phyloP scores from a whole-genome alignment of 2,797 vertebrate species.

The Denticeps clupeoides region DNA sequence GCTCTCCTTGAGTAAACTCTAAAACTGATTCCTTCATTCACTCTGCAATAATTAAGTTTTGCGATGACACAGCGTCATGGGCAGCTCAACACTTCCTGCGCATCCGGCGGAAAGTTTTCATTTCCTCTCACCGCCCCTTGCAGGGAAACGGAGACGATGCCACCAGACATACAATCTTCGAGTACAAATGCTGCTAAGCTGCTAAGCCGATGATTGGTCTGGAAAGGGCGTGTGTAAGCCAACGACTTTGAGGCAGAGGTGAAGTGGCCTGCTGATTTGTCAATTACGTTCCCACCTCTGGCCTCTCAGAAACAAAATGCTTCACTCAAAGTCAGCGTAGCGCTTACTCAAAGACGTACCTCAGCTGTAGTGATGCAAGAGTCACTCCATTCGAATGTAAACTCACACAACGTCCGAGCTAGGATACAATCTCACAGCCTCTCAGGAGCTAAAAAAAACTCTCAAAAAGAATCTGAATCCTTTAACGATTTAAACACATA shows the following conservation, averaged over 20 bases:
- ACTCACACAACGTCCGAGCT: no score
- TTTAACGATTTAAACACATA: no score
- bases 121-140: conserved; percentile 41
- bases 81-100: conserved; percentile 47
- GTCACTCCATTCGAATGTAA: no score
- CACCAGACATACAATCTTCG: conserved; percentile 61
- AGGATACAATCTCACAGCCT: no score
- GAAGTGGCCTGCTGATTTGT: conserved; percentile 63
- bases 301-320: conserved; percentile 44
- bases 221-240: conserved; percentile 63
- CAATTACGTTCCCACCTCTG: conserved; percentile 61
- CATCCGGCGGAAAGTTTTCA: conserved; percentile 46
- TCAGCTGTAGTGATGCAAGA: conserved; percentile 42
- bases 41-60: conserved; percentile 46
- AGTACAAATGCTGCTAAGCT: conserved; percentile 70
- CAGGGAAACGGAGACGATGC: conserved; percentile 51
- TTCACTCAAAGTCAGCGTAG: conserved; percentile 46
- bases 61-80: conserved; percentile 38
- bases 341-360: conserved; percentile 35
- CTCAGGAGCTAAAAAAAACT: no score
- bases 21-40: conserved; percentile 21
- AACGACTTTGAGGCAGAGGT: conserved; percentile 62
- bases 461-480: no score
- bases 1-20: conserved; percentile 33
- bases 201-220: conserved; percentile 69